Conservation (phyloP, 2,113 vertebrate species). For the Orientallactaga bullata region DNA sequence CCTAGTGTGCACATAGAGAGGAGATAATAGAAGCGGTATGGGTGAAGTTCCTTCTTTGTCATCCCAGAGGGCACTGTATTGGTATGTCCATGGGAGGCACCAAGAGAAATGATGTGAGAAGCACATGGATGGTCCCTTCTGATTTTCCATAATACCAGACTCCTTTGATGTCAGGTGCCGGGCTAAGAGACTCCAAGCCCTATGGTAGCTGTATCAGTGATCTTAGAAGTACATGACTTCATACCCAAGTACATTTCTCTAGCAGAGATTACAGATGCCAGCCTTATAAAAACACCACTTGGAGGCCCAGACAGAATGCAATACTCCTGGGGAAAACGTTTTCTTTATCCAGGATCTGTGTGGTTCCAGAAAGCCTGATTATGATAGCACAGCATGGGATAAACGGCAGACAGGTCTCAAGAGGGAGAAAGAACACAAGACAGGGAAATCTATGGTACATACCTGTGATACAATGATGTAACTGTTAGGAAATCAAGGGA, state of each 20-base stretch:
- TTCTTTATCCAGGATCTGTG: background rate
- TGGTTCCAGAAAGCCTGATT: background rate
- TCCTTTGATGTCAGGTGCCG: background rate
- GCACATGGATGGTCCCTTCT: background rate
- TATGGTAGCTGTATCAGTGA: background rate
- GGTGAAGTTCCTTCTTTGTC: background rate
- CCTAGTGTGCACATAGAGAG: background rate
- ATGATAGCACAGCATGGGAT: background rate
- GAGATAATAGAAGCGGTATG: background rate
- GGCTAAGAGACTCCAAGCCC: background rate
- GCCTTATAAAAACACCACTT: background rate
- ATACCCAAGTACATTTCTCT: background rate
- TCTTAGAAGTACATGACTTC: background rate
- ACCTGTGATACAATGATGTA: too few species aligned
- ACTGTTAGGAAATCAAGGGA: background rate
- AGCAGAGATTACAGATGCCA: background rate
- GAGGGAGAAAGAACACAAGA: background rate
- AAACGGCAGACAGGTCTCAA: too few species aligned
- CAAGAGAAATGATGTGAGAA: background rate
- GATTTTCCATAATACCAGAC: too few species aligned
- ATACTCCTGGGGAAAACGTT: background rate
- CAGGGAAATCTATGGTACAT: background rate
- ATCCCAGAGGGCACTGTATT: too few species aligned
- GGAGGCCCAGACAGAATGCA: background rate
- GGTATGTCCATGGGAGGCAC: too few species aligned